Percentiles rank a stretch among this genome's conserved stretches.
Evolutionary conservation across 2,797 vertebrate species (phyloP).

Genomic region (Tachyglossus aculeatus): DNA sequence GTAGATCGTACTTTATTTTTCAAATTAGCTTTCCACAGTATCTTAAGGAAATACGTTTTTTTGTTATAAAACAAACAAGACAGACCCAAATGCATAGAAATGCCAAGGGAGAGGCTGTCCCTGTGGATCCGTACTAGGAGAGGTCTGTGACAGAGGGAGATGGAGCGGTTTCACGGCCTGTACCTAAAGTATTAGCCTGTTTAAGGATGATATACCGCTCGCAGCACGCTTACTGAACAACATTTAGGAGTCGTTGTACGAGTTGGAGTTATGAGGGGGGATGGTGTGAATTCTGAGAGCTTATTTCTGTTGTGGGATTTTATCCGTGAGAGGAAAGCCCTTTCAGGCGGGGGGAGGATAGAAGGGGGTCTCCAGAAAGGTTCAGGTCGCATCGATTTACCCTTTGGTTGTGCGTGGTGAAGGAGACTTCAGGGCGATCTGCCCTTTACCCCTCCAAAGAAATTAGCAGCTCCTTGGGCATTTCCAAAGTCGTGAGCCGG

Average conservation of each 20-base stretch:
- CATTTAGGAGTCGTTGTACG: neutral
- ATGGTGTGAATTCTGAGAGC: neutral
- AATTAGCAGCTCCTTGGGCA: constrained; percentile 8
- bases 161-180: constrained; percentile 4
- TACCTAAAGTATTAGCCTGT: neutral
- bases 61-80: too few species aligned
- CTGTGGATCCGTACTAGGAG: constrained; percentile 23
- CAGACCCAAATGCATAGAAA: too few species aligned
- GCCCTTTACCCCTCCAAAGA: too few species aligned
- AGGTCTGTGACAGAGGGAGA: neutral
- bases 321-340: constrained; percentile 3
- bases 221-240: constrained; percentile 20
- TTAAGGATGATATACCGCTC: constrained; percentile 31
- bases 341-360: constrained; percentile 20
- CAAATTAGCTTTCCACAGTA: constrained; percentile 51
- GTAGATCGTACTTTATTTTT: constrained; percentile 56
- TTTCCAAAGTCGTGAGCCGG: neutral
- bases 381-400: constrained; percentile 47
- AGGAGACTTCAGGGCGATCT: too few species aligned
- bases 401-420: too few species aligned
- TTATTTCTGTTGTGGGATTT: constrained; percentile 31
- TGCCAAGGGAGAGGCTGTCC: constrained; percentile 46
- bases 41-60: constrained; percentile 57
- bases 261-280: neutral
- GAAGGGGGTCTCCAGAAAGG: constrained; percentile 44